phyloP scores from a whole-genome alignment of 2,113 vertebrate genomes.

The Oryzias celebensis region DNA sequence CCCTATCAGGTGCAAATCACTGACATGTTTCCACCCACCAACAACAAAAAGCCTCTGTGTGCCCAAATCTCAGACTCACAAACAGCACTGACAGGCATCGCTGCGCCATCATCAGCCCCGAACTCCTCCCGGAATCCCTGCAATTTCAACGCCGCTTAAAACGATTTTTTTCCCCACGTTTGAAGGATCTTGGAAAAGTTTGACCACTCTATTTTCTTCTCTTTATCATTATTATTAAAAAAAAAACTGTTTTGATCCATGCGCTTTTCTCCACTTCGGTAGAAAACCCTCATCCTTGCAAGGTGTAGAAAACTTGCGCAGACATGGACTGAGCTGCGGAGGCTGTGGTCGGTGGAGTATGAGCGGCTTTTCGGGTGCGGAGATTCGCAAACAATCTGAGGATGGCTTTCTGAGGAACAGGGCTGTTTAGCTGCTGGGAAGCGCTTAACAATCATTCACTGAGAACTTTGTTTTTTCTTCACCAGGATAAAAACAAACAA shows the following conservation, averaged over 20 bases:
- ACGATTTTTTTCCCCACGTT: not conserved
- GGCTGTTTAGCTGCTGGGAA: constrained; percentile 26
- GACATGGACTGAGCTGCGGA: constrained; percentile 69
- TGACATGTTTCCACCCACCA: constrained; percentile 84
- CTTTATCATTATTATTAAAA: too few species aligned
- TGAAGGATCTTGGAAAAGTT: constrained; percentile 35
- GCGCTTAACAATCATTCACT: constrained; percentile 51
- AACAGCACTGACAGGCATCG: constrained; percentile 71
- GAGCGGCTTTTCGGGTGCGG: constrained; percentile 21
- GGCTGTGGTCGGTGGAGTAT: constrained; percentile 59
- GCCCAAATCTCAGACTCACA: constrained; percentile 75
- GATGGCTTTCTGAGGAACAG: constrained; percentile 45
- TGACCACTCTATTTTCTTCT: constrained; percentile 1
- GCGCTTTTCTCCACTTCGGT: constrained; percentile 15
- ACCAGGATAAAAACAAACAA: not conserved
- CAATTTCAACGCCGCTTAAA: constrained; percentile 4
- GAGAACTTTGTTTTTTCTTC: constrained; percentile 38
- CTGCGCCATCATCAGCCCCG: constrained; percentile 62
- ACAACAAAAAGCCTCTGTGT: constrained; percentile 77
- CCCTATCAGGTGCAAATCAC: constrained; percentile 85
- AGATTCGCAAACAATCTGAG: constrained; percentile 35
- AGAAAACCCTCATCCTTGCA: constrained; percentile 68
- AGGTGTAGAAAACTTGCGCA: constrained; percentile 72
- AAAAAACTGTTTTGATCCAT: too few species aligned
- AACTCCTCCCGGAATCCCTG: constrained; percentile 53